These are phyloP conservation scores for Drosophila varians DNA, from an alignment of 1,140 invertebrate genomes.

Conservation along the genomic window DNA sequence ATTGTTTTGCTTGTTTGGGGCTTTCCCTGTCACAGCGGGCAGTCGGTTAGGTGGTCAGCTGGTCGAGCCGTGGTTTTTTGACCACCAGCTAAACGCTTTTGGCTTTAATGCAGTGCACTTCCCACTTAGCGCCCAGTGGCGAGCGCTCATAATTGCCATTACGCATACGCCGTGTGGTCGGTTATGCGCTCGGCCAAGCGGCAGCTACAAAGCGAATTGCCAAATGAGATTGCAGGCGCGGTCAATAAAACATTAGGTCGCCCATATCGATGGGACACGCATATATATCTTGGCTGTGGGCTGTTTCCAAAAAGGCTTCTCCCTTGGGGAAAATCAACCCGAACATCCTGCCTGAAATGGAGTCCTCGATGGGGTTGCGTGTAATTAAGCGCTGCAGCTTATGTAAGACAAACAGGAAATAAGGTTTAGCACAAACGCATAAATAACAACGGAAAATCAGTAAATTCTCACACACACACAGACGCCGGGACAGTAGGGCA, in stretches of 20 bases:
- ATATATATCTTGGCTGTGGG: constrained; percentile 25
- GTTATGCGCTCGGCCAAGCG: constrained; percentile 8
- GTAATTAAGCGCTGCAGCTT: constrained; percentile 79
- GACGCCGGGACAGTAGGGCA: background rate
- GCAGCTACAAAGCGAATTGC: constrained; percentile 36
- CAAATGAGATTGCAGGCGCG: constrained; percentile 45
- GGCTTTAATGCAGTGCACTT: constrained; percentile 65
- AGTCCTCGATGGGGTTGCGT: constrained; percentile 52
- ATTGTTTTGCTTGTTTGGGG: constrained; percentile 78
- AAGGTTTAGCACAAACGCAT: constrained; percentile 78
- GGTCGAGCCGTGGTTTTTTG: constrained; percentile 57
- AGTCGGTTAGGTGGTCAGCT: constrained; percentile 45
- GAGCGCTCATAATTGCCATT: constrained; percentile 74
- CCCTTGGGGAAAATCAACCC: constrained; percentile 29
- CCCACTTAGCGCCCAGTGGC: constrained; percentile 27
- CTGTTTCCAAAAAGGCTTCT: background rate
- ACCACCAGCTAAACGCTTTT: constrained; percentile 70
- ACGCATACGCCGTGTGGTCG: constrained; percentile 69
- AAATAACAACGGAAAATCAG: constrained; percentile 68
- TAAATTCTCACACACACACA: constrained; percentile 23
- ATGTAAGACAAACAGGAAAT: constrained; percentile 80
- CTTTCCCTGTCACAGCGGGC: constrained; percentile 72
- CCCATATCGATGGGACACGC: constrained; percentile 16
- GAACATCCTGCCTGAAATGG: constrained; percentile 30
- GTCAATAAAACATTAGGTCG: constrained; percentile 34